Evolutionary conservation across 2,797 vertebrate species (phyloP).

Genomic region (Falco naumanni): DNA sequence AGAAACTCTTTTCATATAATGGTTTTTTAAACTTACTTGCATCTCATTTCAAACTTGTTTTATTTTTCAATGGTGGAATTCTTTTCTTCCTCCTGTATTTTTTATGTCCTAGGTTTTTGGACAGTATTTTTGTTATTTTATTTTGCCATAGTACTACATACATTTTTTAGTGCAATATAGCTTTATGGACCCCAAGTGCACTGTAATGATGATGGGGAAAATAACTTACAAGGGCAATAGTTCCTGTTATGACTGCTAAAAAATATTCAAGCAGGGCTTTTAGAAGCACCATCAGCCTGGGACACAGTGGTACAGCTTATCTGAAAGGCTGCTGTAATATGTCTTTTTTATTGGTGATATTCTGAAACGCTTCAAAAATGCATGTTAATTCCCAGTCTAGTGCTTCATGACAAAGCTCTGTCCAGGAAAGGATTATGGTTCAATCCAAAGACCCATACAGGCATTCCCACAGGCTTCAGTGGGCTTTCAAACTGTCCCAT

Average conservation of each 20-base stretch:
- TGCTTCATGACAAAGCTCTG: neutral
- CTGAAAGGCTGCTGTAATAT: neutral
- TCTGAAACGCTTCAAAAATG: neutral
- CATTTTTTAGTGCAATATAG: neutral
- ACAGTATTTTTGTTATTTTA: neutral
- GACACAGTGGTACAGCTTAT: neutral
- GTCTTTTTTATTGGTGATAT: slow-evolving; percentile 23
- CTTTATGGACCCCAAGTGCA: neutral
- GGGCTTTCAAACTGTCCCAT: neutral
- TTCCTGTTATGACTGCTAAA: neutral
- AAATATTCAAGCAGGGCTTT: neutral
- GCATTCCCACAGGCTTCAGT: neutral
- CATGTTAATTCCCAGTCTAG: neutral
- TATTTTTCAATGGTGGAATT: neutral
- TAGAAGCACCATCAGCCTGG: neutral
- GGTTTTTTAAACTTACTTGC: neutral
- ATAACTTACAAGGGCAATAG: slow-evolving; percentile 24
- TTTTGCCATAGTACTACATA: neutral
- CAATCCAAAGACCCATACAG: neutral
- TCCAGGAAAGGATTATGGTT: neutral
- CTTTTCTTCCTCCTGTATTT: neutral
- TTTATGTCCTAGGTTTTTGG: neutral
- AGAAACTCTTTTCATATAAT: neutral
- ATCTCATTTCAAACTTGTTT: neutral
- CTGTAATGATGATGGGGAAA: neutral